A percentile compares a stretch with the other conserved stretches of the same genome.
Evolutionary conservation across 2,888 invertebrate genomes (phyloP).

Genomic region (Pasiphila rectangulata): DNA sequence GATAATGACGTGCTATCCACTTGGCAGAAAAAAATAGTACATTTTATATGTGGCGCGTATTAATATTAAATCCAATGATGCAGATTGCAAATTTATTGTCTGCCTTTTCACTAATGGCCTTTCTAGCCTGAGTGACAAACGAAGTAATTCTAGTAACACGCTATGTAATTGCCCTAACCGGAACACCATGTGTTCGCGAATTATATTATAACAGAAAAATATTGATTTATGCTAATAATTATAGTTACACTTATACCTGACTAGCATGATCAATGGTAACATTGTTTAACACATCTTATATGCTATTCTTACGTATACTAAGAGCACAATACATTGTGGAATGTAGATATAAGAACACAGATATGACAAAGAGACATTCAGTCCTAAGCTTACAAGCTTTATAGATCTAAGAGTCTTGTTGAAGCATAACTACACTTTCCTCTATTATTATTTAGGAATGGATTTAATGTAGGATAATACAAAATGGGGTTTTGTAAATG

Average conservation of each 20-base stretch:
- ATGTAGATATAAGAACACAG: slow-evolving; percentile 30
- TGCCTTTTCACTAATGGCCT: slow-evolving; percentile 29
- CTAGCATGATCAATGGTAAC: slow-evolving; percentile 31
- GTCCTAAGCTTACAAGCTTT: slow-evolving; percentile 16
- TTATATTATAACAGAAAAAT: slow-evolving; percentile 26
- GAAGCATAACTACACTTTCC: slow-evolving; percentile 3
- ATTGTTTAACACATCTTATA: slow-evolving; percentile 24
- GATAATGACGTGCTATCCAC: not conserved
- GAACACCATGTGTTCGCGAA: slow-evolving; percentile 30
- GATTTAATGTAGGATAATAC: no score
- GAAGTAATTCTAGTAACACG: slow-evolving; percentile 1
- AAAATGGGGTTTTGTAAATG: no score
- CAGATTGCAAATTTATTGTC: slow-evolving; percentile 48
- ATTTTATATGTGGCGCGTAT: not conserved
- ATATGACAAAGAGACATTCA: slow-evolving; percentile 25
- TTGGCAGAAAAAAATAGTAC: slow-evolving; percentile 1
- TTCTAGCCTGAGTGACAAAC: not conserved
- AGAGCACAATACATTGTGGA: slow-evolving; percentile 28
- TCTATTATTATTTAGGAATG: not conserved
- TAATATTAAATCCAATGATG: slow-evolving; percentile 13
- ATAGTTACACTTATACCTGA: slow-evolving; percentile 24
- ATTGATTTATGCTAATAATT: slow-evolving; percentile 12
- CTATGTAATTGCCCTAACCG: slow-evolving; percentile 2
- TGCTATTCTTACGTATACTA: slow-evolving; percentile 19
- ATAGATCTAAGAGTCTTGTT: slow-evolving; percentile 17